Conservation (phyloP, 2,113 vertebrate genomes). For the Andinoacara biseriatus region DNA sequence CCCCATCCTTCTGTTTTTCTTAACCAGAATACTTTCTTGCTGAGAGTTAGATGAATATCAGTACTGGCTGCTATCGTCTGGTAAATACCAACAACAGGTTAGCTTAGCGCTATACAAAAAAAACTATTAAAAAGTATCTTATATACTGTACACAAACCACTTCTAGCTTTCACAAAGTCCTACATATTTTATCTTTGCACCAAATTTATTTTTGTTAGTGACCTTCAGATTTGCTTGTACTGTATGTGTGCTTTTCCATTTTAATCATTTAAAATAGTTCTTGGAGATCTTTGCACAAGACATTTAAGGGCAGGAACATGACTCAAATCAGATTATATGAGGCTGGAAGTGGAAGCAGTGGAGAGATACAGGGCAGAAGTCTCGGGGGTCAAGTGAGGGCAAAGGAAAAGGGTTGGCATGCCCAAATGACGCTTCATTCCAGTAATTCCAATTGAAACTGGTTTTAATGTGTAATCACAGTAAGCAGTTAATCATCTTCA, state of each 20-base stretch:
- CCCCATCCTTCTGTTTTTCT: neutral
- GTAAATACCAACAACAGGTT: neutral
- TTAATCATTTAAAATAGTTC: neutral
- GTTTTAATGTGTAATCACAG: neutral
- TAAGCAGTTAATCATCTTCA: neutral
- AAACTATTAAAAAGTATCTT: neutral
- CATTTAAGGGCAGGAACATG: neutral
- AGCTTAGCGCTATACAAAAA: neutral
- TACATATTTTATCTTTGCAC: neutral
- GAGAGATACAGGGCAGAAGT: neutral
- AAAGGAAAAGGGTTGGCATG: neutral
- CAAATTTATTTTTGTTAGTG: neutral
- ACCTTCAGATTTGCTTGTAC: neutral
- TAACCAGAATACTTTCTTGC: neutral
- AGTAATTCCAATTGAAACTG: neutral
- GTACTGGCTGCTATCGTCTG: neutral
- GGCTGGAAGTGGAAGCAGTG: neutral
- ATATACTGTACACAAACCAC: neutral
- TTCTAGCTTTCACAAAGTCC: neutral
- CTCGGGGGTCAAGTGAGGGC: neutral
- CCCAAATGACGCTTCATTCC: neutral
- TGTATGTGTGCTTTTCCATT: neutral
- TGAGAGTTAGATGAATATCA: neutral
- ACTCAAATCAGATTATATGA: neutral
- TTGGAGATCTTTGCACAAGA: neutral